Percentiles rank a stretch among this genome's conserved stretches.
Conservation (phyloP, 2,888 invertebrate species). For the Cryptophagus acutangulus region DNA sequence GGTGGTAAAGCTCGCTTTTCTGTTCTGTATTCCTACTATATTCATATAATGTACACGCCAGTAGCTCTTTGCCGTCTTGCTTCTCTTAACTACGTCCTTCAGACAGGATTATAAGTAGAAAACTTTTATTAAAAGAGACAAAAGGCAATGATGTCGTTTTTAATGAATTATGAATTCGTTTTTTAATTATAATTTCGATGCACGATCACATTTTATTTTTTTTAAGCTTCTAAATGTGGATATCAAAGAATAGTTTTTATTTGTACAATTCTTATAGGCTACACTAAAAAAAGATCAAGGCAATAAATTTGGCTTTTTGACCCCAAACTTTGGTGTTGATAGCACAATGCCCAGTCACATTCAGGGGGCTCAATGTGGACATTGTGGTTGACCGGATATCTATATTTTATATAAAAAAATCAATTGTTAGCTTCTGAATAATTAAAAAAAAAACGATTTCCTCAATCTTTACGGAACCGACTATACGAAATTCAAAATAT, state of each 20-base stretch:
- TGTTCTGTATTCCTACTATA: too few species aligned
- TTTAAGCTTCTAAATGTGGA: too few species aligned
- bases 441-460: too few species aligned
- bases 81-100: conserved; percentile 10
- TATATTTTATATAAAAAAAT: too few species aligned
- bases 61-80: not conserved
- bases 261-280: not conserved
- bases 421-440: too few species aligned
- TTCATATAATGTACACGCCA: not conserved
- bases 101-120: conserved; percentile 14
- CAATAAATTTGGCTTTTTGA: not conserved
- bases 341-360: not conserved
- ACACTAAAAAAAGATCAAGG: not conserved
- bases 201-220: too few species aligned
- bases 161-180: conserved; percentile 17
- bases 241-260: not conserved
- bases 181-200: conserved; percentile 5
- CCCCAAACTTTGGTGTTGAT: not conserved
- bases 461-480: too few species aligned
- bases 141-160: conserved; percentile 16
- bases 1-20: conserved; percentile 11
- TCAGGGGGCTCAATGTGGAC: not conserved
- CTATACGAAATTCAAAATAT: too few species aligned
- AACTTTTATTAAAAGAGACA: conserved; percentile 16
- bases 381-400: not conserved